Percentiles rank a stretch among this genome's conserved stretches.
These are phyloP conservation scores for Bilobella aurantiaca DNA, from an alignment of 1,140 invertebrate genomes.

Conservation along the genomic window DNA sequence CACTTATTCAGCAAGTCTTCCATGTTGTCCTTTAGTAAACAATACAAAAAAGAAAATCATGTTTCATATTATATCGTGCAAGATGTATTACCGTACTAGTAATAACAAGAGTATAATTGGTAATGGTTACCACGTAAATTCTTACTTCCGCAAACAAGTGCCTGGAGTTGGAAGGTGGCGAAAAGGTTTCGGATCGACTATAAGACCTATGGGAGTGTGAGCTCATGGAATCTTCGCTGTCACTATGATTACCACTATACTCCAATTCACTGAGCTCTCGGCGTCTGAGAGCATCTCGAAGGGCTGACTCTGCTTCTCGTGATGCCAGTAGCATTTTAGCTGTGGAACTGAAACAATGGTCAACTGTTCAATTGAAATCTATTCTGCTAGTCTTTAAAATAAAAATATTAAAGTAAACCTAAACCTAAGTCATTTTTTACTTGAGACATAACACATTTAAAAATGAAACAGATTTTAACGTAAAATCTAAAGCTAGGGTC, in stretches of 20 bases:
- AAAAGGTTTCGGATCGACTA: conserved; percentile 33
- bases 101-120: too few species aligned
- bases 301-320: conserved; percentile 28
- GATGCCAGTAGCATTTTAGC: conserved; percentile 30
- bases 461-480: too few species aligned
- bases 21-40: conserved; percentile 26
- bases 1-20: conserved; percentile 34
- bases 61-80: background rate
- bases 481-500: too few species aligned
- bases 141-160: conserved; percentile 30
- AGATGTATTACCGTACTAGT: too few species aligned
- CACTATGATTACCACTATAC: conserved; percentile 32
- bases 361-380: too few species aligned
- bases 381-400: too few species aligned
- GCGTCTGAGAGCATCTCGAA: conserved; percentile 26
- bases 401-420: too few species aligned
- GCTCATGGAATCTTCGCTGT: conserved; percentile 34
- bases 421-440: too few species aligned
- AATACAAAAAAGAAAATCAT: background rate
- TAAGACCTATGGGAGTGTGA: conserved; percentile 30
- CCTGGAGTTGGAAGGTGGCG: conserved; percentile 24
- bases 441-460: too few species aligned
- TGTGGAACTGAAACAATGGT: conserved; percentile 20
- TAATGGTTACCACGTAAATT: background rate
- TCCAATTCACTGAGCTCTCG: conserved; percentile 29